Percentiles rank a stretch among this genome's conserved stretches.
phyloP scores from a whole-genome alignment of 2,797 vertebrate genomes.

The Carapus acus region DNA sequence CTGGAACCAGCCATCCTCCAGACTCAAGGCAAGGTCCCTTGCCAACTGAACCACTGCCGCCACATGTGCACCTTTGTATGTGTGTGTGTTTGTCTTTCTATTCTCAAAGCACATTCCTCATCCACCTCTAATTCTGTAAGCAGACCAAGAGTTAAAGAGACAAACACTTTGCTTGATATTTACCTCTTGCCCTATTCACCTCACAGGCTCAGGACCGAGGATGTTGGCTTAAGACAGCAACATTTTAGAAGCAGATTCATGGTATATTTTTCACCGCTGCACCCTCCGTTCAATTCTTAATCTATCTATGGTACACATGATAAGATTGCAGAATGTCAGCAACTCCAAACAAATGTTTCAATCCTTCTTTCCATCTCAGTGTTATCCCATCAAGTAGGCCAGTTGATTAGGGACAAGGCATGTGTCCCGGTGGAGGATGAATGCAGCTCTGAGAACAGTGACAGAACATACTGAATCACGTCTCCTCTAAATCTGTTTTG shows the following conservation, averaged over 20 bases:
- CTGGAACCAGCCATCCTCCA: no score
- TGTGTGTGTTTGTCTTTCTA: no score
- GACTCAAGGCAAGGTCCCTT: no score
- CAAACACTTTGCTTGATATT: no score
- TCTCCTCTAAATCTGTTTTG: not conserved
- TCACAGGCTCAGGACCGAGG: not conserved
- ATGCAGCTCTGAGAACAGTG: conserved; percentile 23
- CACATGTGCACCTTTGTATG: not conserved
- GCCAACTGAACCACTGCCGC: no score
- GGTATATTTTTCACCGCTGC: not conserved
- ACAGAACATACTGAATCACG: conserved; percentile 40
- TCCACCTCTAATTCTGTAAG: no score
- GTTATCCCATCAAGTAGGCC: conserved; percentile 58
- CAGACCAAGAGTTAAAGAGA: no score
- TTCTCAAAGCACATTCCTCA: no score
- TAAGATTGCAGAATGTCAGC: conserved; percentile 8
- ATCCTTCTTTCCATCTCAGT: conserved; percentile 21
- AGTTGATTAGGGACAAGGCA: conserved; percentile 57
- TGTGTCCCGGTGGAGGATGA: conserved; percentile 42
- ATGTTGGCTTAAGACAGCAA: conserved; percentile 1
- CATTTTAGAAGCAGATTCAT: conserved; percentile 13
- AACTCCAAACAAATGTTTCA: no score
- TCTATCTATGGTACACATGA: conserved; percentile 8
- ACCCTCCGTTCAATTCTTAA: not conserved
- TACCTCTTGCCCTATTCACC: no score